A percentile compares a stretch with the other conserved stretches of the same genome.
Evolutionary conservation across 2,113 vertebrate species (phyloP).

Genomic region (Electrona antarctica): DNA sequence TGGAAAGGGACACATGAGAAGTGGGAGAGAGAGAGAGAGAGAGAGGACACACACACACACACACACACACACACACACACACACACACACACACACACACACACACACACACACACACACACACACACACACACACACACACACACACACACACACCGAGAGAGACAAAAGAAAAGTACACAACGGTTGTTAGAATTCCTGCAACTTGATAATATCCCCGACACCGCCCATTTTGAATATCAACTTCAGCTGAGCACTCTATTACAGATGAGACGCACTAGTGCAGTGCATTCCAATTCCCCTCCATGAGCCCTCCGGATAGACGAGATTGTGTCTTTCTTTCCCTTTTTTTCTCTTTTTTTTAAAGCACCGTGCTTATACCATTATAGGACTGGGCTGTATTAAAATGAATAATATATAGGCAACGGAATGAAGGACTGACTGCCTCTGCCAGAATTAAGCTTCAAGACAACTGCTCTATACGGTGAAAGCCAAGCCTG

Average conservation of each 20-base stretch:
- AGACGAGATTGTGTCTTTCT: slow-evolving; percentile 50
- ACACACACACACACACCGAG: no score
- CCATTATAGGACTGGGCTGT: slow-evolving; percentile 59
- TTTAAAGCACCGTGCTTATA: slow-evolving; percentile 13
- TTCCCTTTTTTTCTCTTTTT: no score
- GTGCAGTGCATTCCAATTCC: slow-evolving; percentile 45
- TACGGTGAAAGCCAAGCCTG: slow-evolving; percentile 8
- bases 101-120: no score
- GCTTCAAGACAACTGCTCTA: slow-evolving; percentile 40
- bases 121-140: no score
- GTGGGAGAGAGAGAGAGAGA: no score
- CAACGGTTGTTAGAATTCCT: slow-evolving; percentile 16
- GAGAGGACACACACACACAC: no score
- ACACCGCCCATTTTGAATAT: slow-evolving; percentile 25
- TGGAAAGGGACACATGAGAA: slow-evolving; percentile 14
- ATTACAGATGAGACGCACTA: slow-evolving; percentile 52
- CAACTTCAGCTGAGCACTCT: slow-evolving; percentile 41
- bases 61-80: no score
- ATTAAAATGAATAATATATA: slow-evolving; percentile 70
- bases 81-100: no score
- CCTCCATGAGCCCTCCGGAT: slow-evolving; percentile 34
- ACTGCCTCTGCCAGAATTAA: slow-evolving; percentile 36
- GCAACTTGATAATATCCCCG: slow-evolving; percentile 6
- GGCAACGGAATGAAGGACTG: slow-evolving; percentile 42
- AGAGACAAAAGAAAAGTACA: slow-evolving; percentile 38